These are phyloP conservation scores for Nipponacmea schrenckii DNA, from an alignment of 2,888 invertebrate genomes.

Conservation along the genomic window DNA sequence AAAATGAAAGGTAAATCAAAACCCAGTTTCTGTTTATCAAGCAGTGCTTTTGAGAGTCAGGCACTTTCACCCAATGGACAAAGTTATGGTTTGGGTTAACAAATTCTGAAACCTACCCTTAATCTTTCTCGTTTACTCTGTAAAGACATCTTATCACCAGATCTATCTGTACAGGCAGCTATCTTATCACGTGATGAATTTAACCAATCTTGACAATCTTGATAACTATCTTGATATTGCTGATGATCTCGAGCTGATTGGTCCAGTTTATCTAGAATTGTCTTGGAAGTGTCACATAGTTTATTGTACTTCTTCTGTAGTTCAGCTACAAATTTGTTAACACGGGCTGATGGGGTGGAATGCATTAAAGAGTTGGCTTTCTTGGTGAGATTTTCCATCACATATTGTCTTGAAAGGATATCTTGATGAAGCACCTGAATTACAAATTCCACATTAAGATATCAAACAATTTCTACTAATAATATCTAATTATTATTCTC, in stretches of 20 bases:
- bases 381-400: slow-evolving; percentile 82
- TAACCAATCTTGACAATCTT: slow-evolving; percentile 85
- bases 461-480: not conserved
- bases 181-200: slow-evolving; percentile 55
- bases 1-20: not conserved
- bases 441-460: not conserved
- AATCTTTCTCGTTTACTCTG: slow-evolving; percentile 66
- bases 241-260: slow-evolving; percentile 87
- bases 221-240: slow-evolving; percentile 79
- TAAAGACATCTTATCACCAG: slow-evolving; percentile 78
- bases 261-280: slow-evolving; percentile 84
- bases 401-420: slow-evolving; percentile 85
- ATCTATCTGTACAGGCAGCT: slow-evolving; percentile 56
- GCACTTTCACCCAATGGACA: not conserved
- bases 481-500: not conserved
- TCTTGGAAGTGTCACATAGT: slow-evolving; percentile 67
- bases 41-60: too few relatives aligned
- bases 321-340: slow-evolving; percentile 57
- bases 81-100: not conserved
- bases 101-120: slow-evolving; percentile 44
- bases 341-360: slow-evolving; percentile 51
- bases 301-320: slow-evolving; percentile 53
- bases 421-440: slow-evolving; percentile 79
- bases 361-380: slow-evolving; percentile 78
- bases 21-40: not conserved